Base-by-base conservation (phyloP, 2,888 invertebrate species). In the Chrysodeixis includens region DNA sequence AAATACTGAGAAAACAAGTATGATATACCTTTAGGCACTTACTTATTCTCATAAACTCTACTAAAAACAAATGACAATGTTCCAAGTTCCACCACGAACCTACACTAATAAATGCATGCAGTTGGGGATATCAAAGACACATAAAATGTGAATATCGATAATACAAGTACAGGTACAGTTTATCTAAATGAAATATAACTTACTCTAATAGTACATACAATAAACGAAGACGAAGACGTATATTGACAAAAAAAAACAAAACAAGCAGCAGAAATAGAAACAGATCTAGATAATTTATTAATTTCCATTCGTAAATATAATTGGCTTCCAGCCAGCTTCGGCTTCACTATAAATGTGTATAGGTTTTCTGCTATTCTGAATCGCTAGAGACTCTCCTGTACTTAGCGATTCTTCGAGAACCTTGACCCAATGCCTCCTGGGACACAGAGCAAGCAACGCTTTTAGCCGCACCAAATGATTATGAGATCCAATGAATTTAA, bases 301-400 rank as follows among this genome's bases (percentile, higher is more conserved):
- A 58, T 20, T 60, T 56, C 44, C 8, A 56, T 58, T 20, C 46
- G n/a, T 35, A 63, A 58, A 61, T 62, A 63, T 75, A 75, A 75
- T 75, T 75, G 71, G 66, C 56, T 57, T 64, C 49, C 18, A 51
- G 32, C 52, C 67, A 71, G 30, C 60, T 57, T 58, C n/a, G 56
- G 9, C 16, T 20, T 40, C 18, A 52, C 61, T 62, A 22, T 14
- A 58, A 75, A 66, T 63, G 9, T 58, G 44, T 63, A 59, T 62
- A 53, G 56, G 53, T 60, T 55, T 54, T 32, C 16, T 4, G 5
- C 52, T 55, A 66, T 60, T 60, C 49, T 30, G 22, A 54, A 54
- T 30, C 66, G 54, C 60, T 22, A 46, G 58, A 59, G 56, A 59
- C 52, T 14, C 1, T 0, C 30, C 56, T 55, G 30, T 56, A 56